Conservation (phyloP, 2,113 vertebrate species). For the Microcebus lehilahytsara region DNA sequence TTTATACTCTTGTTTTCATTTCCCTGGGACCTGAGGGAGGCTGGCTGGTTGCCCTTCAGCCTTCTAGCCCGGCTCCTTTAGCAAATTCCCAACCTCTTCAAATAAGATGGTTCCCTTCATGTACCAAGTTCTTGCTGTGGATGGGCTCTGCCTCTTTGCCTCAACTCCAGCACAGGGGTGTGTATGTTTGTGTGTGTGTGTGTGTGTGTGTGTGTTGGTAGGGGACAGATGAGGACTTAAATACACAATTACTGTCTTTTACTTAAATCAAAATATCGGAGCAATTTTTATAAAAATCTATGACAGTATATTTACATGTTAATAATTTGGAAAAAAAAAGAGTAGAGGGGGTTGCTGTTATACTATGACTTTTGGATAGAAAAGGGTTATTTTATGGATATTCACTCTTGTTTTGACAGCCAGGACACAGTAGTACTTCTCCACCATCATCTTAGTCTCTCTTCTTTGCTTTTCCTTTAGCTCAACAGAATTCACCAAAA, state of each 20-base stretch:
- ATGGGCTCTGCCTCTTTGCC: neutral
- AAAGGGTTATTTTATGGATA: neutral
- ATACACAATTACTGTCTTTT: neutral
- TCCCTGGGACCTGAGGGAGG: neutral
- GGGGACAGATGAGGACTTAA: neutral
- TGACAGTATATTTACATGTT: neutral
- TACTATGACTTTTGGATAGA: neutral
- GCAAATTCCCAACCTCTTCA: neutral
- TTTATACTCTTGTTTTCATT: neutral
- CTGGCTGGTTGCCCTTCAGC: neutral
- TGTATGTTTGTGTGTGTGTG: neutral
- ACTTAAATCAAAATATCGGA: neutral
- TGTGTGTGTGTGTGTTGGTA: no score
- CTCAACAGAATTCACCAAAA: conserved; percentile 97
- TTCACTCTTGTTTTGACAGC: neutral
- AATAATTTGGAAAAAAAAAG: neutral
- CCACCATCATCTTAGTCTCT: neutral
- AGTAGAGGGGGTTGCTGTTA: neutral
- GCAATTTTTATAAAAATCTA: neutral
- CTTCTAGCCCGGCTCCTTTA: neutral
- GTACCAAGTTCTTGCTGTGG: neutral
- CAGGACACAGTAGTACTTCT: neutral
- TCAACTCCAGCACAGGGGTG: neutral
- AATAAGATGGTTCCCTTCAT: neutral
- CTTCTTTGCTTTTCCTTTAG: conserved; percentile 83